Percentiles rank a stretch among this genome's conserved stretches.
Evolutionary conservation across 2,113 vertebrate genomes (phyloP).

Genomic region (Macroglossus sobrinus): DNA sequence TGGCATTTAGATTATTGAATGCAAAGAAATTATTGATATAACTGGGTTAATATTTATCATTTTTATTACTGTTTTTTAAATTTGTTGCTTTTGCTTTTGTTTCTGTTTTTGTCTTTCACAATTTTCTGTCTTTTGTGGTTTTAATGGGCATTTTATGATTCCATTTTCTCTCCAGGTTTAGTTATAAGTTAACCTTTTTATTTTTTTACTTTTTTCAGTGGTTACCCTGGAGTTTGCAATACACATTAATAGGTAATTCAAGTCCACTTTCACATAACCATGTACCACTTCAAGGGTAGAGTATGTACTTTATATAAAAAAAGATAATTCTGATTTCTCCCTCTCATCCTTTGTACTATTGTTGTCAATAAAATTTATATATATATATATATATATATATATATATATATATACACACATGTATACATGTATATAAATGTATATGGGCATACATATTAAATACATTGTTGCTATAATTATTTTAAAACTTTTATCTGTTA

Average conservation of each 20-base stretch:
- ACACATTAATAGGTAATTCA: not conserved
- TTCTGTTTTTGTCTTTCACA: not conserved
- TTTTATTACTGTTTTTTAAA: not conserved
- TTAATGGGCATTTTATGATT: not conserved
- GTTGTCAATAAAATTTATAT: too few relatives aligned
- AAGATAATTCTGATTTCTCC: not conserved
- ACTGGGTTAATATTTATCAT: not conserved
- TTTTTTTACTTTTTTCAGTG: not conserved
- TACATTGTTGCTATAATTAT: not conserved
- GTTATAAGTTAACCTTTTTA: not conserved
- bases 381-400: not conserved
- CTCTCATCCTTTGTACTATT: not conserved
- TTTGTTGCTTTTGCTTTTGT: not conserved
- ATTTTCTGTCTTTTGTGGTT: not conserved
- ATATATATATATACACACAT: not conserved
- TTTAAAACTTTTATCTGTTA: not conserved
- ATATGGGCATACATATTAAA: not conserved
- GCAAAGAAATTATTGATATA: not conserved
- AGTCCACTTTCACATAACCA: not conserved
- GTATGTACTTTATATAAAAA: not conserved
- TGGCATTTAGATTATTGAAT: not conserved
- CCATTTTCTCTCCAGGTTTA: not conserved
- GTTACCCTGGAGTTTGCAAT: not conserved
- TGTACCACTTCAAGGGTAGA: not conserved
- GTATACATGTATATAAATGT: not conserved